These are phyloP conservation scores for Metridium senile DNA, from an alignment of 92 coral and sea anemone species.

Conservation along the genomic window DNA sequence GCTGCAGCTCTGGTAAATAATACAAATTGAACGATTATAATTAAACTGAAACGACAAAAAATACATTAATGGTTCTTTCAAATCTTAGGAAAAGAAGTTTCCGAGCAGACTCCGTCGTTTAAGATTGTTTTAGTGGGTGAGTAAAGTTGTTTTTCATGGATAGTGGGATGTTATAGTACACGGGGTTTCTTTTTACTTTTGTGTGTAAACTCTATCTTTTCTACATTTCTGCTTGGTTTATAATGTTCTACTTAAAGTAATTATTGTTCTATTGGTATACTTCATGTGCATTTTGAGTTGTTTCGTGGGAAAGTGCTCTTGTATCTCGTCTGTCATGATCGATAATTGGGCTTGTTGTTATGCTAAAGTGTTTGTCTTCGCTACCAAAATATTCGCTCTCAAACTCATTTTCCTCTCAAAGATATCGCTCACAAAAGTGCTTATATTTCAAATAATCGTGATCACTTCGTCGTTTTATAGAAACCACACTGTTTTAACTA, in stretches of 20 bases:
- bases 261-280: background rate
- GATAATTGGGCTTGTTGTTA: no score
- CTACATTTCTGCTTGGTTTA: background rate
- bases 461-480: no score
- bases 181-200: no score
- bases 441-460: no score
- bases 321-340: no score
- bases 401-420: no score
- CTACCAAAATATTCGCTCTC: slow-evolving; percentile 17
- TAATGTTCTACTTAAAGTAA: background rate
- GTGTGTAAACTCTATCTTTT: no score
- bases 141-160: no score
- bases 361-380: slow-evolving; percentile 29
- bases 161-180: no score
- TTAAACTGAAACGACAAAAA: background rate
- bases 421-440: no score
- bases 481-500: background rate
- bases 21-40: background rate
- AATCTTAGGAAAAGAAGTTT: slow-evolving; percentile 54
- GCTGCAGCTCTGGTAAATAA: slow-evolving; percentile 66
- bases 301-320: background rate
- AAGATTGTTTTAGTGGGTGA: slow-evolving; percentile 97
- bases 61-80: background rate
- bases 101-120: slow-evolving; percentile 85
- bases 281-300: background rate